These are phyloP conservation scores for Acronicta alni DNA, from an alignment of 2,888 invertebrate genomes.

Conservation along the genomic window DNA sequence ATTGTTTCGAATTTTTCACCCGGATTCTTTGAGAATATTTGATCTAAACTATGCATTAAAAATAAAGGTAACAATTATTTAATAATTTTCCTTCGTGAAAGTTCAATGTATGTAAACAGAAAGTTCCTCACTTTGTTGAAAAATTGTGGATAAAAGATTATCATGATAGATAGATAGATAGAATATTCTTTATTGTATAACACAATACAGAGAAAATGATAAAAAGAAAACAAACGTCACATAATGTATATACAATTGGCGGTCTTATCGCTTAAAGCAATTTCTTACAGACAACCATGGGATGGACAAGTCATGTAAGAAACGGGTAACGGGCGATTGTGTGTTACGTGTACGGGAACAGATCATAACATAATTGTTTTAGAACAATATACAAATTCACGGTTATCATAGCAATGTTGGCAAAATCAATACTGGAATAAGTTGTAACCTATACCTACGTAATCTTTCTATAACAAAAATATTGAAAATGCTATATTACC, in stretches of 20 bases:
- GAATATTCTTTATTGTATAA: no score
- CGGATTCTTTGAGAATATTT: constrained; percentile 38
- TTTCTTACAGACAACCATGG: no score
- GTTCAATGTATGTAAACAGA: constrained; percentile 12
- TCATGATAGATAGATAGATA: no score
- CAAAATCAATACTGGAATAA: constrained; percentile 42
- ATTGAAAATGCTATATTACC: constrained; percentile 76
- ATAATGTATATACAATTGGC: no score
- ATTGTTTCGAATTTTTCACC: constrained; percentile 36
- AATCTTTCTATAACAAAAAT: constrained; percentile 78
- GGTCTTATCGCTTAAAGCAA: no score
- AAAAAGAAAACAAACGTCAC: no score
- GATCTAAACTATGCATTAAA: constrained; percentile 35
- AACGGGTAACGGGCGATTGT: no score
- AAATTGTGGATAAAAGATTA: not conserved
- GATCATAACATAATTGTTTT: constrained; percentile 4
- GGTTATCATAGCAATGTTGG: constrained; percentile 18
- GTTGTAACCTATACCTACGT: constrained; percentile 66
- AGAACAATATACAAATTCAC: constrained; percentile 7
- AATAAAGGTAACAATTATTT: constrained; percentile 20
- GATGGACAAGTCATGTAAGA: no score
- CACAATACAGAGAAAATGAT: no score
- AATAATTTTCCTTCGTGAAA: constrained; percentile 16
- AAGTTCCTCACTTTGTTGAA: constrained; percentile 6
- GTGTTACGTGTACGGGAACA: no score